A percentile compares a stretch with the other conserved stretches of the same genome.
Evolutionary conservation across 2,113 vertebrate species (phyloP).

Genomic region (Uropsilus gracilis): DNA sequence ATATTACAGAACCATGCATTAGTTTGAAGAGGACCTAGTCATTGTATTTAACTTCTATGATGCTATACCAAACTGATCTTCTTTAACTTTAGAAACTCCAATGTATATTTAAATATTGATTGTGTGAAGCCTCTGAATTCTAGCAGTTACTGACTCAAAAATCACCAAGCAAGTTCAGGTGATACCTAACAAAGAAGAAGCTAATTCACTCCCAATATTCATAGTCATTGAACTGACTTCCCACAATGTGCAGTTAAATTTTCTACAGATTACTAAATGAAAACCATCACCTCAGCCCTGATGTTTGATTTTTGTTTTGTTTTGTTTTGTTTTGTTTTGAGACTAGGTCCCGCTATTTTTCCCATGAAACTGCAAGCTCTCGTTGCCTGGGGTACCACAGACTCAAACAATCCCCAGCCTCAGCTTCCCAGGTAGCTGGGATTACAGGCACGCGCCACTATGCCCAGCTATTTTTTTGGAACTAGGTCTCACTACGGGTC

Average conservation of each 20-base stretch:
- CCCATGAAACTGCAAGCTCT: no score
- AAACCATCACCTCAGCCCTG: not conserved
- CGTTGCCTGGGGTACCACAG: no score
- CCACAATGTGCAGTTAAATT: not conserved
- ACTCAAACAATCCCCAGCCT: no score
- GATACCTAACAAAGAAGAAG: not conserved
- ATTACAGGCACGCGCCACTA: no score
- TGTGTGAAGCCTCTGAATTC: conserved; percentile 8
- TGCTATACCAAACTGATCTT: not conserved
- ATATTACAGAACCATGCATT: not conserved
- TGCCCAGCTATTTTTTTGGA: no score
- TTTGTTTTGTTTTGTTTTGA: no score
- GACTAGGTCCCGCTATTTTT: no score
- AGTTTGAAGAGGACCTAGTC: no score
- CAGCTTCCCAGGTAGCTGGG: no score
- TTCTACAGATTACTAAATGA: not conserved
- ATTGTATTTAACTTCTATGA: no score
- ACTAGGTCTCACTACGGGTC: no score
- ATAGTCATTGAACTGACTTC: not conserved
- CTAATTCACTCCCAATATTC: not conserved
- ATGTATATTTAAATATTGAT: conserved; percentile 20
- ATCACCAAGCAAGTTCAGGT: not conserved
- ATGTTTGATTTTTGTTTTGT: no score
- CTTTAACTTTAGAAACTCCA: conserved; percentile 9
- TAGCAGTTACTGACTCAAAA: conserved; percentile 19